Evolutionary conservation across 2,113 vertebrate genomes (phyloP).

Genomic region (Rhynchopsitta pachyrhyncha): DNA sequence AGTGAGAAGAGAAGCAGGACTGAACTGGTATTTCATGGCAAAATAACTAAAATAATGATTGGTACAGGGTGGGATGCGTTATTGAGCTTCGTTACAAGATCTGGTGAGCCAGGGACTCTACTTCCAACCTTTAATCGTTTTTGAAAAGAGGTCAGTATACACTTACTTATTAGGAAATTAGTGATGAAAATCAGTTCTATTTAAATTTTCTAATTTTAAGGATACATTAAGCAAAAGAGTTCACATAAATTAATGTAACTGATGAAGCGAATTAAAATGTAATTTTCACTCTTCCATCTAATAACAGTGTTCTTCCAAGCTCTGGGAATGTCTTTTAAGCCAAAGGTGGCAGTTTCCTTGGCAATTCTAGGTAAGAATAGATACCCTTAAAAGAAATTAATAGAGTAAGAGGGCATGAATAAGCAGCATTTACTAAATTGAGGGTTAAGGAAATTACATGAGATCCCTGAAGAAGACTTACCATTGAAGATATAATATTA

Average conservation of each 20-base stretch:
- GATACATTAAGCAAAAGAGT: not conserved
- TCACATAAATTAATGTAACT: slow-evolving; percentile 56
- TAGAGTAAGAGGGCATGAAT: not conserved
- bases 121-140: not conserved
- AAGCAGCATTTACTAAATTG: slow-evolving; percentile 20
- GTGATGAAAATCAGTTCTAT: slow-evolving; percentile 5
- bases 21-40: not conserved
- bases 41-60: not conserved
- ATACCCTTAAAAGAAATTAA: not conserved
- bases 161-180: slow-evolving; percentile 39
- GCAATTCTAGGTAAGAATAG: not conserved
- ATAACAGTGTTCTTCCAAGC: not conserved
- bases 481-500: slow-evolving; percentile 12
- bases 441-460: not conserved
- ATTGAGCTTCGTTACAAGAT: not conserved
- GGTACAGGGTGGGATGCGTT: not conserved
- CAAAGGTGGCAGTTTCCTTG: slow-evolving; percentile 8
- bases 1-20: not conserved
- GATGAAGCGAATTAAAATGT: slow-evolving; percentile 44
- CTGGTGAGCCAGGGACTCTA: not conserved
- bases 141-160: not conserved
- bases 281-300: not conserved
- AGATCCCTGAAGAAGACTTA: slow-evolving; percentile 45
- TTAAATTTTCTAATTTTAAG: slow-evolving; percentile 47
- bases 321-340: not conserved